Evolutionary conservation across 2,797 vertebrate genomes (phyloP), one percentile per base, ranked within the genome.

Genomic region (Clarias platycephalus): DNA sequence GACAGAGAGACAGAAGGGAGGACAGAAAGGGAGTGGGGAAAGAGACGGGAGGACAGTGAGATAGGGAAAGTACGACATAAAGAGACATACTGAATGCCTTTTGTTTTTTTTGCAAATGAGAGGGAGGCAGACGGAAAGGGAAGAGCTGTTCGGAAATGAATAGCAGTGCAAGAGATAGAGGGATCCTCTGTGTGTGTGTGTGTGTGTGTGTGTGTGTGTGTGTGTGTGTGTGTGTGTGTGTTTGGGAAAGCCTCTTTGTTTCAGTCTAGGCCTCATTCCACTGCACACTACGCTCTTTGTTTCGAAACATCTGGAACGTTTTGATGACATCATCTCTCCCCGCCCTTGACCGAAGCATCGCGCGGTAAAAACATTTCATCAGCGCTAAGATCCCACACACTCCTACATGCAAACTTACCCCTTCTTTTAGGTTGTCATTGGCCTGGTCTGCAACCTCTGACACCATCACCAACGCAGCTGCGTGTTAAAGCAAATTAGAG

Each of bases 361-460:
- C 22, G 55, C 9, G 5, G 57, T 78, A 68, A 53, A 53, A 71
- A 80, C 55, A 84, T 71, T 60, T 63, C 16, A 55, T 18, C 76
- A 62, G 4, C 49, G 55, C 18, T 28, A 12, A 44, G 28, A 72
- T 44, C 37, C 64, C 72, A 34, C 74, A 78, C 64, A 72, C 72
- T 34, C 26, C 20, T 34, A n/a, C 12, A 81, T 53, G 82, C n/a
- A 37, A 26, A 95, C 97, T 96, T 91, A 99, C 98, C 95, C 97
- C 97, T 84, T 99, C 96, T 87, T 96, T 95, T 91, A 99, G 96
- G 91, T 95, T 96, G 90, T 98, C 97, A 0, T 96, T 97, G 90
- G 97, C 97, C 87, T 93, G 95, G 89, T 97, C 97, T 0, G 96
- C 96, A 87, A 98, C 94, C 91, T 96, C 97, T 81, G 96, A 97